Base-by-base conservation (phyloP, 2,113 vertebrate genomes). In the Castor canadensis region DNA sequence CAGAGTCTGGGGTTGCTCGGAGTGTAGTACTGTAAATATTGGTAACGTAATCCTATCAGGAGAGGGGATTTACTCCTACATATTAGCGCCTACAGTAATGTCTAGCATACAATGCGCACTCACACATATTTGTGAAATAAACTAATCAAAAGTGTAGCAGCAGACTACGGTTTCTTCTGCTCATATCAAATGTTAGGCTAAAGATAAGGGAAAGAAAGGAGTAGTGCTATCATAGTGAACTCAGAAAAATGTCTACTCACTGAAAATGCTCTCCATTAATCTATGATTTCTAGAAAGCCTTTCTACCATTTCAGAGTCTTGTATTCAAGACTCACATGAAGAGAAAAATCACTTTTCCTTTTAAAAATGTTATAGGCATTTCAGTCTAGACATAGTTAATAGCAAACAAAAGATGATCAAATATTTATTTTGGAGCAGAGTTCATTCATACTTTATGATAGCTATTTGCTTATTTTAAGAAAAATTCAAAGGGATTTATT, bases 401-500 rank as follows among this genome's bases (percentile, higher is more conserved):
- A 60, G 79, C 26, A 88, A n/a, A 89, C 40, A 13, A 84, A 89
- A 75, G 22, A 12, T 28, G 11, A 40, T 35, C 9, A 88, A 35
- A 71, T 83, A 24, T 89, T 93, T 85, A 69, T 87, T 87, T 94
- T 83, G 24, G 15, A 81, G 3, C 6, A 58, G 88, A 85, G 32
- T 60, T 91, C 45, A 89, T 32, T 30, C 24, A 49, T 89, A 87
- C 10, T 47, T 93, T 79, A 15, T 80, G 28, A 56, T 71, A 95
- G 58, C 35, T 22, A 91, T 96, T 95, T 28, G 9, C 13, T 10
- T 87, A 47, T 69, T 95, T 89, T 69, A 62, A 89, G 35, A 94
- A 38, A 92, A 81, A 38, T 16, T 71, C 28, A 76, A 62, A 84
- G 54, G 35, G 43, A 81, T 73, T 67, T 85, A 38, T 35, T 80